These are phyloP conservation scores for Musca vetustissima DNA, from an alignment of 1,140 invertebrate genomes.

Conservation along the genomic window DNA sequence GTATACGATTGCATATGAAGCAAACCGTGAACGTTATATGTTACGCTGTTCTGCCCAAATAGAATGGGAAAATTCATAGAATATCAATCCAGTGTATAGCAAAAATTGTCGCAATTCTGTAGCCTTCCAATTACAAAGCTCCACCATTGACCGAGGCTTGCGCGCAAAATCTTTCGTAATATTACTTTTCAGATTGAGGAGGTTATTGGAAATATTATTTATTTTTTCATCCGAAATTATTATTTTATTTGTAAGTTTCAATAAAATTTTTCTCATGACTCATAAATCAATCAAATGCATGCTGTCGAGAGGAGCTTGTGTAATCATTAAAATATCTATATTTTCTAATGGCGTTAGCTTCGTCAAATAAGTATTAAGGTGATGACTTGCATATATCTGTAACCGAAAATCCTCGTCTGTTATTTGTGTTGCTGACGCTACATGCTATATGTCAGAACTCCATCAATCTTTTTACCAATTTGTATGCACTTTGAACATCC, in stretches of 20 bases:
- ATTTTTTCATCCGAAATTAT: conserved; percentile 4
- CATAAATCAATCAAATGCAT: conserved; percentile 33
- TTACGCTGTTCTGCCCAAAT: too few relatives aligned
- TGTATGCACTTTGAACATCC: conserved; percentile 26
- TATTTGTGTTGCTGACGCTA: background rate
- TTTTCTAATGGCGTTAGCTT: conserved; percentile 27
- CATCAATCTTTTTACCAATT: conserved; percentile 28
- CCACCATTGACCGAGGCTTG: conserved; percentile 18
- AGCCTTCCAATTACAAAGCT: conserved; percentile 25
- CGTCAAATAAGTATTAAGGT: conserved; percentile 25
- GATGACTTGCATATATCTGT: conserved; percentile 26
- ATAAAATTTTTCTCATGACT: conserved; percentile 31
- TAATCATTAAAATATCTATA: conserved; percentile 28
- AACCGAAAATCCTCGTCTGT: conserved; percentile 13
- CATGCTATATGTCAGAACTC: conserved; percentile 27
- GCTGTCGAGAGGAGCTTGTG: conserved; percentile 28
- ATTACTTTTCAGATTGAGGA: conserved; percentile 11
- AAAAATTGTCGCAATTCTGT: conserved; percentile 29
- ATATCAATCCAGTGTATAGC: conserved; percentile 25
- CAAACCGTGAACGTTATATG: too few relatives aligned
- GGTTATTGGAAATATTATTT: conserved; percentile 22
- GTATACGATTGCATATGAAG: too few relatives aligned
- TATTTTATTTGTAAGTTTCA: conserved; percentile 21
- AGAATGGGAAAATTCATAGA: too few relatives aligned
- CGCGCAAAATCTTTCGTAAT: conserved; percentile 26